phyloP scores from a whole-genome alignment of 1,140 invertebrate genomes.

The Diplogasteroides magnus region DNA sequence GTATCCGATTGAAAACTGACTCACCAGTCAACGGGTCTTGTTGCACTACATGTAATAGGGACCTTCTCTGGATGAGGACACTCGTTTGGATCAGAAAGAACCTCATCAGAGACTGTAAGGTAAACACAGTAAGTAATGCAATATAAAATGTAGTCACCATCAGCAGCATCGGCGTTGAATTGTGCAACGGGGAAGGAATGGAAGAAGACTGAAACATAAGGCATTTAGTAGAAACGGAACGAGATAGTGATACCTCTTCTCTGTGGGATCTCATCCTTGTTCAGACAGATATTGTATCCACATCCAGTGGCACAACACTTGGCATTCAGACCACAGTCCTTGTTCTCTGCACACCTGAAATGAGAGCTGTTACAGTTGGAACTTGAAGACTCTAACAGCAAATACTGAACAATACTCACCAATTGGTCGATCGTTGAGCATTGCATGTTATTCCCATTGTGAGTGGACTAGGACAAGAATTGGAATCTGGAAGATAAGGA shows the following conservation, averaged over 20 bases:
- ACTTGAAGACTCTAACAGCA: too few species aligned
- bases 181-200: background rate
- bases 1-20: background rate
- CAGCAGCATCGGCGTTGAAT: background rate
- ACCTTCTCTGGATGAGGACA: background rate
- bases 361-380: too few species aligned
- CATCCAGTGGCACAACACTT: background rate
- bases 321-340: background rate
- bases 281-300: background rate
- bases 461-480: too few species aligned
- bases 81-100: too few species aligned
- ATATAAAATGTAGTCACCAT: too few species aligned
- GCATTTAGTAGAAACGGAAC: background rate
- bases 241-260: background rate
- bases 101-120: too few species aligned
- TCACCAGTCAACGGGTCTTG: background rate
- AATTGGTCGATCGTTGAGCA: too few species aligned
- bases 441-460: too few species aligned
- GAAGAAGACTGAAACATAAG: background rate
- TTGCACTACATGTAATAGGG: background rate
- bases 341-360: background rate
- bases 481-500: too few species aligned
- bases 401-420: too few species aligned
- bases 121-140: too few species aligned
- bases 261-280: background rate